phyloP scores from a whole-genome alignment of 2,888 invertebrate species.

The Ophion obscuratus region DNA sequence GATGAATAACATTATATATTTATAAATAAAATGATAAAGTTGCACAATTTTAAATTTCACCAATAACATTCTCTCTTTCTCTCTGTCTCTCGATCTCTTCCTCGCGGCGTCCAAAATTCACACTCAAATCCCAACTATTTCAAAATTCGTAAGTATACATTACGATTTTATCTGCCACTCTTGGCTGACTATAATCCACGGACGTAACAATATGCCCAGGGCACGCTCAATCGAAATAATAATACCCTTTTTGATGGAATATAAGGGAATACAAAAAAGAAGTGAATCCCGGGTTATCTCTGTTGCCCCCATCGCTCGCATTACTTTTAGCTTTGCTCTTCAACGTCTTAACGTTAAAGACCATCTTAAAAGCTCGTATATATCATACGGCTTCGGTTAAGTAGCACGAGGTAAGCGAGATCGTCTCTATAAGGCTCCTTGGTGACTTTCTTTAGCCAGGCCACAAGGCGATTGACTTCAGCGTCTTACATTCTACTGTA shows the following conservation, averaged over 20 bases:
- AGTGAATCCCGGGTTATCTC: not conserved
- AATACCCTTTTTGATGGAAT: not conserved
- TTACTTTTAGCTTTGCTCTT: constrained; percentile 20
- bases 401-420: constrained; percentile 52
- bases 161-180: too few relatives aligned
- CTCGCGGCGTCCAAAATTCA: too few relatives aligned
- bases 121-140: too few relatives aligned
- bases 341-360: constrained; percentile 20
- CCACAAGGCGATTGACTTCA: constrained; percentile 60
- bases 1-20: too few relatives aligned
- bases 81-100: too few relatives aligned
- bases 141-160: too few relatives aligned
- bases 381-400: constrained; percentile 57
- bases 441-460: constrained; percentile 37
- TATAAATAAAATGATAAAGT: too few relatives aligned
- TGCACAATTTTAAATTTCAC: too few relatives aligned
- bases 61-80: too few relatives aligned
- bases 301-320: constrained; percentile 10
- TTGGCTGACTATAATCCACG: too few relatives aligned
- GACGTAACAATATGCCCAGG: too few relatives aligned
- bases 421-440: constrained; percentile 48
- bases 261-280: not conserved
- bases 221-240: too few relatives aligned
- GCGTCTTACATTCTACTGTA: constrained; percentile 40
- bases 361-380: constrained; percentile 40